Evolutionary conservation across 2,888 invertebrate genomes (phyloP).

Genomic region (Panzeria rudis): DNA sequence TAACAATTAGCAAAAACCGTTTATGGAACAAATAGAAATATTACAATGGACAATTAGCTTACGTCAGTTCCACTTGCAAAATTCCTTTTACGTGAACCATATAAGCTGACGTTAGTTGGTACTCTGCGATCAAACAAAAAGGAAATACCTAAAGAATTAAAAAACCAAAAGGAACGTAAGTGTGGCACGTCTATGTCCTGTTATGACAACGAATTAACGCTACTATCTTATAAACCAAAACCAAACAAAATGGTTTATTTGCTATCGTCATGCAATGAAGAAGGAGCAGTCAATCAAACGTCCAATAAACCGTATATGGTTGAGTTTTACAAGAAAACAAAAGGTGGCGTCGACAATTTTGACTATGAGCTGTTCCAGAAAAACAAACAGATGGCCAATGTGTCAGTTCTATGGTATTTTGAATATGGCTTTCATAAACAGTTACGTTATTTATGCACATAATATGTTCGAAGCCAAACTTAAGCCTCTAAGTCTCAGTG

Average conservation of each 20-base stretch:
- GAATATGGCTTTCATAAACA: constrained; percentile 17
- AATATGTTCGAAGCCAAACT: constrained; percentile 5
- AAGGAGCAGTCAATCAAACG: not conserved
- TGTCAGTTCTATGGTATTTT: constrained; percentile 47
- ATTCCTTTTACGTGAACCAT: constrained; percentile 74
- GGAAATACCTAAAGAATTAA: constrained; percentile 66
- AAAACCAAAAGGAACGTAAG: constrained; percentile 8
- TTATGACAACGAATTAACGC: constrained; percentile 56
- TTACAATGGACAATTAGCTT: constrained; percentile 79
- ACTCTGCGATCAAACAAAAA: constrained; percentile 72
- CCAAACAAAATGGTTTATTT: constrained; percentile 13
- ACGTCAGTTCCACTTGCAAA: constrained; percentile 77
- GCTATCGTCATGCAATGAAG: too few relatives aligned
- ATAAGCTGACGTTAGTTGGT: constrained; percentile 68
- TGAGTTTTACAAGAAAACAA: constrained; percentile 58
- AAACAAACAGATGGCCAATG: constrained; percentile 53
- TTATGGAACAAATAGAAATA: constrained; percentile 59
- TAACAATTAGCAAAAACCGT: constrained; percentile 59
- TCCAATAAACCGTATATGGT: constrained; percentile 52
- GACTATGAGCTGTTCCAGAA: constrained; percentile 12
- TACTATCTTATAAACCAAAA: constrained; percentile 63
- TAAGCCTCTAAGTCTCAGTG: constrained; percentile 10
- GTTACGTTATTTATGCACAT: too few relatives aligned
- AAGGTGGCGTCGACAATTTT: constrained; percentile 40
- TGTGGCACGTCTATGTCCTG: constrained; percentile 61